Base-by-base conservation (phyloP, 2,888 invertebrate genomes). In the Chrysodeixis includens region DNA sequence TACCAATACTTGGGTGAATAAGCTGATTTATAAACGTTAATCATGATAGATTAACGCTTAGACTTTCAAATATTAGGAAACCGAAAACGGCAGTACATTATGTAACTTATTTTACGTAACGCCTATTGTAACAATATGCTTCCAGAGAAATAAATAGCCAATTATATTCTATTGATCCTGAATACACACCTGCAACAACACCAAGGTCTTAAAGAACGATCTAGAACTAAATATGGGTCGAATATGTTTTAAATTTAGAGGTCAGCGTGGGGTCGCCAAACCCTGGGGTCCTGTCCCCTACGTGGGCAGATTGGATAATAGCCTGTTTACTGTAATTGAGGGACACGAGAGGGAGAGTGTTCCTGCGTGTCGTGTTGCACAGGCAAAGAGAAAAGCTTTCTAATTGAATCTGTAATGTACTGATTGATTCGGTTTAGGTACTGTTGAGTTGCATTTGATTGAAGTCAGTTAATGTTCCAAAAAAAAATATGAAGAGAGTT, bases 281-380 rank as follows among this genome's bases (percentile, higher is more conserved):
- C 79, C 69, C 67, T 55, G 59, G 35, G 44, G 57, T 64, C 69
- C 65, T 69, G 70, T 78, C 79, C 79, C 79, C 78, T 71, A 72
- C 30, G 32, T 57, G 53, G 53, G 62, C 72, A 71, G 80, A 79
- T 79, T 79, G 79, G 57, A 79, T 79, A 79, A 79, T 79, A 53
- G 80, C 3, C 76, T 72, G 60, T 72, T 69, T 68, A 76, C 57
- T 49, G 57, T 55, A 18, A 22, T 51, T 22, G 62, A 52, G 51
- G 66, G 52, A 62, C 67, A 53, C n/a, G 54, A 58, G 59, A 72
- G 76, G 70, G 63, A 69, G 46, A 76, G 54, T 62, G 56, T 68
- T 66, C 60, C 62, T 56, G 44, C 10, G 46, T 69, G 56, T 16
- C 44, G 7, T 4, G 55, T 44, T 32, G n/a, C 22, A 40, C 49